Base-by-base conservation (phyloP, 30 jellyfish, hydroid and myxozoan species). In the Cassiopea xamachana region DNA sequence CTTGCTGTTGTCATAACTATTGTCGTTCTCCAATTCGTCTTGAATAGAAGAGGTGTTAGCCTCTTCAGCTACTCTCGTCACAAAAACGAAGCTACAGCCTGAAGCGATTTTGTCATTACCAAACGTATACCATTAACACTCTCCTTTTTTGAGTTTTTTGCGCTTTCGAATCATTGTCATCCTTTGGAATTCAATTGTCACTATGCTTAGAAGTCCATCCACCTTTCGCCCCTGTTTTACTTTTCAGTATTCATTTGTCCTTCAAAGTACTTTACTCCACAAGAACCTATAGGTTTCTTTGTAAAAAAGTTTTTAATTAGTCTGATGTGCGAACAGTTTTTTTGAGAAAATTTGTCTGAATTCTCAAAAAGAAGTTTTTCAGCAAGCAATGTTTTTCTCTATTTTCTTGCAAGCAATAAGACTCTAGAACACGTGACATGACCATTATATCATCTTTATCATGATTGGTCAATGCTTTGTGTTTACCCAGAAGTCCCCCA, bases 21-120 rank as follows among this genome's bases (percentile, higher is more conserved):
- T 3, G 82, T 48, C 1, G 79, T 58, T 6, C 43, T 87, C 74
- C 85, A 87, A 58, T 46, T 87, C 59, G 64, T 87, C 18, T 86
- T 87, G 89, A 87, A 76, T 44, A 18, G 94, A 55, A 76, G 94
- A 16, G 94, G 94, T 2, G 76, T 87, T 16, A 83, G 55, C 27
- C 74, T 87, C 69, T 76, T 87, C 61, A 43, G 47, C 70, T 87
- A 75, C 71, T n/a, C 86, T 9, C 69, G 94, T 49, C 86, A 62
- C 60, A 60, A 69, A 45, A 67, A 77, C 43, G 93, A 86, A 19
- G 76, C 84, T 45, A 55, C 87, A 2, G 86, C 82, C 17, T 75
- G 46, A 59, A 1, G 0, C 14, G 47, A 1, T 59, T 55, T 3
- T 44, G 78, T 69, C 15, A 69, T 43, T 73, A 27, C 39, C n/a